A percentile compares a stretch with the other conserved stretches of the same genome.
Conservation (phyloP, 1,140 invertebrate species). For the Marisa cornuarietis region DNA sequence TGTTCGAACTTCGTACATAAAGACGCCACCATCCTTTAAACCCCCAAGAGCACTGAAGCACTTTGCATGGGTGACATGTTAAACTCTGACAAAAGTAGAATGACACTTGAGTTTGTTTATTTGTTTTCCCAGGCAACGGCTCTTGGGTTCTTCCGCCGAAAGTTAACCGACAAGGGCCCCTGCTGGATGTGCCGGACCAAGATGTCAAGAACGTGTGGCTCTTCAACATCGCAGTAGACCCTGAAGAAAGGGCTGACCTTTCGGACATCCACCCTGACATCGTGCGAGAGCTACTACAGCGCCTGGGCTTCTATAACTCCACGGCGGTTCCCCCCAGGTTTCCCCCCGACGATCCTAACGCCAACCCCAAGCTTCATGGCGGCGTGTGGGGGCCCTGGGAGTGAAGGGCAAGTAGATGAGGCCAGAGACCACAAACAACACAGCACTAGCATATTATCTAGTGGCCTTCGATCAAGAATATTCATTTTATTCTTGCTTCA, state of each 20-base stretch:
- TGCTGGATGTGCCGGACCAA: background rate
- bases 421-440: no score
- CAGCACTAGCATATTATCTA: no score
- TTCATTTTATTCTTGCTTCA: no score
- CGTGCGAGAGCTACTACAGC: conserved; percentile 36
- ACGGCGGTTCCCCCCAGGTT: conserved; percentile 48
- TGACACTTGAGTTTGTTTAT: no score
- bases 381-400: conserved; percentile 53
- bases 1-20: no score
- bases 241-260: conserved; percentile 41
- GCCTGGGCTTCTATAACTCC: no score
- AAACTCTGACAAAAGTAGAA: no score
- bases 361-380: conserved; percentile 38
- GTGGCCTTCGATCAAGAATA: no score
- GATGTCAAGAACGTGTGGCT: conserved; percentile 46
- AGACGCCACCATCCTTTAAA: no score
- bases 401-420: conserved; percentile 19
- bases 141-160: conserved; percentile 20
- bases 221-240: conserved; percentile 49
- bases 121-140: conserved; percentile 13
- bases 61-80: no score
- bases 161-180: background rate
- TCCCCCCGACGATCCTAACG: conserved; percentile 35
- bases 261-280: conserved; percentile 35
- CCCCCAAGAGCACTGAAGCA: no score